Evolutionary conservation across 2,113 vertebrate genomes (phyloP).

Genomic region (Xyrauchen texanus): DNA sequence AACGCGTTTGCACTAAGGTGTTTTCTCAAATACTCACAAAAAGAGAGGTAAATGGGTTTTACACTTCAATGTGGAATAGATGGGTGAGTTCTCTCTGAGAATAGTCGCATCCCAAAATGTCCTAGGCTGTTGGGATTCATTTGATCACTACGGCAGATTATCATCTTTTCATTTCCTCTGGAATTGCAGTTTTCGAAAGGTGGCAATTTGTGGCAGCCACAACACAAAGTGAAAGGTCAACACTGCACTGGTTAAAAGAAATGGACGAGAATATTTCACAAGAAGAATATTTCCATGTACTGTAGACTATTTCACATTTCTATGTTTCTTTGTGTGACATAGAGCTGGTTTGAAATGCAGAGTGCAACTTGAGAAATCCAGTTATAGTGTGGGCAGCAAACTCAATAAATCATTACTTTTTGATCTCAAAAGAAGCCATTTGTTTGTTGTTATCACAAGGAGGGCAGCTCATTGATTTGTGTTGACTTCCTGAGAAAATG

Average conservation of each 20-base stretch:
- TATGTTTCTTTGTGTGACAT: slow-evolving; percentile 2
- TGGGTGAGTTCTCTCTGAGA: neutral
- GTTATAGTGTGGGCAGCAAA: slow-evolving; percentile 7
- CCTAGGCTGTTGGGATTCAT: slow-evolving; percentile 5
- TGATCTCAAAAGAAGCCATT: slow-evolving; percentile 25
- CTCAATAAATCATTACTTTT: slow-evolving; percentile 29
- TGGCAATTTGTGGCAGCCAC: slow-evolving; percentile 4
- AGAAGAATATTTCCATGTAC: slow-evolving; percentile 20
- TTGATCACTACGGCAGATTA: slow-evolving; percentile 35
- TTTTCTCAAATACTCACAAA: neutral
- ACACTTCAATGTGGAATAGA: neutral
- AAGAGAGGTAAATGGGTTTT: slow-evolving; percentile 6
- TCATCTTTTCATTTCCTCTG: slow-evolving; percentile 45
- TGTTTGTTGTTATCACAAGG: slow-evolving; percentile 27
- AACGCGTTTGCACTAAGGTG: neutral
- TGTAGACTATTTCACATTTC: slow-evolving; percentile 9
- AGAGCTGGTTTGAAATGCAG: neutral
- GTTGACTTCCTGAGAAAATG: slow-evolving; percentile 23
- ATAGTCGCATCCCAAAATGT: neutral
- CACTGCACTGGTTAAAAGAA: slow-evolving; percentile 6
- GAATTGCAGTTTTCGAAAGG: slow-evolving; percentile 22
- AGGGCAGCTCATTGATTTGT: slow-evolving; percentile 24
- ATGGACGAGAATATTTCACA: slow-evolving; percentile 25
- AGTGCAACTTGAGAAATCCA: slow-evolving; percentile 26
- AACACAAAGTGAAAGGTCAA: slow-evolving; percentile 38